Base-by-base conservation (phyloP, 2,113 vertebrate species). In the Corythornis vintsioides region DNA sequence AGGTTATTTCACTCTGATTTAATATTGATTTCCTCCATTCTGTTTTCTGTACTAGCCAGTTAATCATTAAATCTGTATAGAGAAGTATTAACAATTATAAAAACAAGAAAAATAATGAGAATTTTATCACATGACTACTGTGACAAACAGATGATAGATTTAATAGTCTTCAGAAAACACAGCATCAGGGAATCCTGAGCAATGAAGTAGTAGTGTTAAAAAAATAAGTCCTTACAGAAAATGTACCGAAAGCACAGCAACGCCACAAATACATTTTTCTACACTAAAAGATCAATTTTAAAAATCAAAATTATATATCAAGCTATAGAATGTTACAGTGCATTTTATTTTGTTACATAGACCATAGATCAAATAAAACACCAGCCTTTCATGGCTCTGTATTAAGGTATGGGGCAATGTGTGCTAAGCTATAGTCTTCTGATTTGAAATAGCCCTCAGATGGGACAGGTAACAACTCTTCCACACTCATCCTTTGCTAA, bases 1-100 rank as follows among this genome's bases (percentile, higher is more conserved):
- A 24, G 20, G 63, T 88, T 92, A 70, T 81, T 91, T 92, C 78
- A 83, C 24, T 78, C 65, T 86, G 53, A 76, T 90, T 84, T 83
- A 57, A 45, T 83, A 93, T 76, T 90, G 90, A 88, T 96, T 93
- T 90, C 73, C 14, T 72, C 50, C 29, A 53, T 71, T 93, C 40
- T 65, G 7, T 84, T 86, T 79, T 78, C 70, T 69, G 16, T 50
- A 45, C 21, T 45, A 69, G 40, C 15, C 35, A 72, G 61, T 67
- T 88, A 95, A 88, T 83, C 43, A 57, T 81, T 79, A 88, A 50
- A 19, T 64, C 33, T 79, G 12, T 61, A 16, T 65, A 56, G 10
- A 81, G 24, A 57, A 84, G 61, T 48, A 76, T 53, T 64, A 95
- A 38, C n/a, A 82, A 64, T 72, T 92, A 69, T 8, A 78, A 84